Conservation (phyloP, 1,140 invertebrate genomes). For the Caenorhabditis brenneri region DNA sequence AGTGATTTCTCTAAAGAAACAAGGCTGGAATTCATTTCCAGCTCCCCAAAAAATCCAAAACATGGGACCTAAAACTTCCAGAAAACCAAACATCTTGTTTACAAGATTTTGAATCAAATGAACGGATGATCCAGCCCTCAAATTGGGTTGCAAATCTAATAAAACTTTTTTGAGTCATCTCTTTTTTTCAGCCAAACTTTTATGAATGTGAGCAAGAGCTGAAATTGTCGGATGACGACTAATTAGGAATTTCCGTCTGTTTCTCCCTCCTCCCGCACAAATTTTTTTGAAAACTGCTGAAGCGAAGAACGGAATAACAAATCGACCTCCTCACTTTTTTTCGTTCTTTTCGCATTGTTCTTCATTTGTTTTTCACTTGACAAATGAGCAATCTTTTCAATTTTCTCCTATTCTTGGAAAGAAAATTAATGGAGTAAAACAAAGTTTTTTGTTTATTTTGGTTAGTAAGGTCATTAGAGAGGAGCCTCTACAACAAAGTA, state of each 20-base stretch:
- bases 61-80: background rate
- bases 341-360: constrained; percentile 11
- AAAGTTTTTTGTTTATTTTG: too few relatives aligned
- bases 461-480: too few relatives aligned
- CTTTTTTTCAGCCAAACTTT: background rate
- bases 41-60: too few relatives aligned
- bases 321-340: background rate
- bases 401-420: background rate
- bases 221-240: background rate
- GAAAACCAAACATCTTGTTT: background rate
- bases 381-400: constrained; percentile 9
- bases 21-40: too few relatives aligned
- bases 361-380: constrained; percentile 22
- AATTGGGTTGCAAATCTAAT: background rate
- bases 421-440: background rate
- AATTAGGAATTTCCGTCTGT: constrained; percentile 4
- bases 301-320: constrained; percentile 37
- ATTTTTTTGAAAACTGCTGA: background rate
- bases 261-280: background rate
- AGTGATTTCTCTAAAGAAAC: too few relatives aligned
- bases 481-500: too few relatives aligned
- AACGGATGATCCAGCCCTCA: background rate
- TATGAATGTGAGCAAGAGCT: background rate
- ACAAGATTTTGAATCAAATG: background rate
- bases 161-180: background rate